Base-by-base conservation (phyloP, 2,113 vertebrate genomes). In the Onychorhynchus coronatus region DNA sequence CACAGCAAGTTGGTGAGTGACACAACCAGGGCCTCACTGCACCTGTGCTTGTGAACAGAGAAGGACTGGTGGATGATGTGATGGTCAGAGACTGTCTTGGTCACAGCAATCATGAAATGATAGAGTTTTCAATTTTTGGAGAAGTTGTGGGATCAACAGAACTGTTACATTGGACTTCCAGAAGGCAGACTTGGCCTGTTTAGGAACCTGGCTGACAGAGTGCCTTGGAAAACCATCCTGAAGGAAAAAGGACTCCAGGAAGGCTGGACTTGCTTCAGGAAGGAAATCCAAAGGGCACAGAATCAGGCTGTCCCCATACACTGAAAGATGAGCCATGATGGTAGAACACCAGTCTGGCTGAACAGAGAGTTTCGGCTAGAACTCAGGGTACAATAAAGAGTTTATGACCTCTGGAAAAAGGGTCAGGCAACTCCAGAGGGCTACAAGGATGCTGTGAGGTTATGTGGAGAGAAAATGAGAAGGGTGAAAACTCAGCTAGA, bases 21-120 rank as follows among this genome's bases (percentile, higher is more conserved):
- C 33, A 18, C 17, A 41, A 1, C 33, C 25, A 44, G 47, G 7
- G 21, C 14, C 5, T 33, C 31, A 1, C 14, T 79, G 28, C 33
- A 39, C 3, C 47, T n/a, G 35, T 4, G 16, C 55, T 42, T 74
- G 42, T 23, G 12, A 62, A 37, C 30, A 46, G 56, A 63, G 82
- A 6, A 67, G 2, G 37, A 22, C 33, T 50, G 25, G 14, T 35
- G 24, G 17, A 14, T 21, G 44, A 27, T 33, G 44, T 20, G 56
- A 19, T 28, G 28, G 31, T 20, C 37, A 28, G 62, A 75, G 55
- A n/a, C 27, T 0, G 0, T 24, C 47, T 50, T 30, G 23, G 42
- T 23, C 37, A 19, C 17, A 70, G 8, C 0, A 0, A 20, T 30
- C 18, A 20, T 1, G 0, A 58, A 55, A 50, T 70, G 16, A 12